phyloP scores from a whole-genome alignment of 2,888 invertebrate genomes.

The Dioctria linearis region DNA sequence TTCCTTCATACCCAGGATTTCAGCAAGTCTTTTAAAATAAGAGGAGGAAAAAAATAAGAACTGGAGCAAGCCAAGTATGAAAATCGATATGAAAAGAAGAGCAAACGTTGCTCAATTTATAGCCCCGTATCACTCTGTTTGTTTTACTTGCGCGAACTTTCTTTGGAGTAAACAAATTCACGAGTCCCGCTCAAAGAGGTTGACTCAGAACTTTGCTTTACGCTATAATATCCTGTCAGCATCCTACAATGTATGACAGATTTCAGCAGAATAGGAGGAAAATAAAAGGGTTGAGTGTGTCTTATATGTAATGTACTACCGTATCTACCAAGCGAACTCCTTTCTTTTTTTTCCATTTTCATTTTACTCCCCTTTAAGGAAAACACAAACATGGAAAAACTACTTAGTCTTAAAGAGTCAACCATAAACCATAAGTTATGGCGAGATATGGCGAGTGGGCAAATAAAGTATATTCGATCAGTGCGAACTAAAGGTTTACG shows the following conservation, averaged over 20 bases:
- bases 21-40: neutral
- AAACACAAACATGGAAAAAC: neutral
- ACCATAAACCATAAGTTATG: neutral
- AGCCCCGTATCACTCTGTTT: neutral
- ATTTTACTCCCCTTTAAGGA: neutral
- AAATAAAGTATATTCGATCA: neutral
- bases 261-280: neutral
- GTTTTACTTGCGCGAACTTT: neutral
- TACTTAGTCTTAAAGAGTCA: neutral
- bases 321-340: neutral
- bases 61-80: slow-evolving; percentile 6
- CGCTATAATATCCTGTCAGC: neutral
- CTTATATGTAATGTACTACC: too few species aligned
- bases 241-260: neutral
- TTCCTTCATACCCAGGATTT: neutral
- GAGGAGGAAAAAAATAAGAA: neutral
- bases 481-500: too few species aligned
- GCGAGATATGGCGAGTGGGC: neutral
- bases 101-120: neutral
- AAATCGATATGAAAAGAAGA: neutral
- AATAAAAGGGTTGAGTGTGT: neutral
- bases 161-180: neutral
- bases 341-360: neutral
- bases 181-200: neutral
- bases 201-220: neutral